Base-by-base conservation (phyloP, 30 jellyfish, hydroid and myxozoan genomes). In the Aurelia coerulea region DNA sequence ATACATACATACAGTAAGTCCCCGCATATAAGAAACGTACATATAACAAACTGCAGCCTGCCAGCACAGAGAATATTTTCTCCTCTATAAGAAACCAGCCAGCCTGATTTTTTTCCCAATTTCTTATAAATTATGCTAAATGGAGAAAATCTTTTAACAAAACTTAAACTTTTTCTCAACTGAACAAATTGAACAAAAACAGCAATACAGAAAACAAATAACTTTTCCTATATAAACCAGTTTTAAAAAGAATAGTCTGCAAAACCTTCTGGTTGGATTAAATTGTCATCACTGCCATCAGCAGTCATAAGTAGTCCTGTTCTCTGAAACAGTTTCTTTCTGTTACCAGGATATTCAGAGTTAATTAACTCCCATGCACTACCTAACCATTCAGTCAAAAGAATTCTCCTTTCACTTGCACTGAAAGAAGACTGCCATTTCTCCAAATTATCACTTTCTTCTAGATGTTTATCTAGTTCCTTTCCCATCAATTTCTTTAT, bases 381-480 rank as follows among this genome's bases (percentile, higher is more conserved):
- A 65, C 90, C 90, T 1, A 79, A 13, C 90, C 90, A 79, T 2
- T 67, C 33, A 1, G 90, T 79, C 3, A 79, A 1, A 4, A 79
- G 32, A 2, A 79, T 79, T 52, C 72, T 79, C 84, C 90, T 79
- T 37, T 79, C 90, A 1, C 90, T 37, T 79, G 90, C 90, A 65
- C 52, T 62, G 4, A 79, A 65, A 67, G 90, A 79, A 63, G 90
- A 79, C 83, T 79, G 90, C 90, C 90, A 79, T 37, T 49, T 79
- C 7, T 6, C 65, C 3, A 76, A 33, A 76, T 56, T 54, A 33
- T 76, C 77, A 17, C 64, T 60, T 76, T 79, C 14, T 37, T 65
- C 73, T 14, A 65, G 32, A 12, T 62, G 14, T 37, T 64, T 52
- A 64, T 79, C 90, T 37, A 79, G 72, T 37, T 79, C 62, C 83